Conservation (phyloP, 2,888 invertebrate genomes). For the Eupithecia pulchellata region DNA sequence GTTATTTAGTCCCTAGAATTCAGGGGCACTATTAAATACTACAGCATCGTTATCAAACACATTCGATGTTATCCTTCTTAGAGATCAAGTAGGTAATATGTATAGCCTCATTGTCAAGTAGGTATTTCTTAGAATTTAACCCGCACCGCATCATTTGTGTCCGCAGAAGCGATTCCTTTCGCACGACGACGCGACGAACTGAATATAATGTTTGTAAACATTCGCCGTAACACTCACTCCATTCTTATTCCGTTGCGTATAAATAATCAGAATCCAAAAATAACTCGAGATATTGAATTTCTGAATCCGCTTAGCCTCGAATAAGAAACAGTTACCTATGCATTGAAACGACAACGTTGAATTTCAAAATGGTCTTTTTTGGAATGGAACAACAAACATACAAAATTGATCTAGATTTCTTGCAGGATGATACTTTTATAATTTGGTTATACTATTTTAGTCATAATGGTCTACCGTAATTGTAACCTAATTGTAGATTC, state of each 20-base stretch:
- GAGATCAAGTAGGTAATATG: not conserved
- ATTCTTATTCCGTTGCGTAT: slow-evolving; percentile 20
- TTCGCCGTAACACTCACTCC: slow-evolving; percentile 1
- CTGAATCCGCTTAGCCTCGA: not conserved
- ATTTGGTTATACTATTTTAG: not conserved
- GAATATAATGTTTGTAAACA: slow-evolving; percentile 23
- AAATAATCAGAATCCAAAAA: slow-evolving; percentile 27
- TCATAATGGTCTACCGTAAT: not conserved
- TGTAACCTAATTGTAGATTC: not conserved
- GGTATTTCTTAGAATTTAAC: not conserved
- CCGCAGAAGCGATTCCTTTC: slow-evolving; percentile 6
- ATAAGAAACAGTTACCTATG: not conserved
- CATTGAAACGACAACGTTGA: not conserved
- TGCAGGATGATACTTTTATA: not conserved
- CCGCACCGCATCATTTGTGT: slow-evolving; percentile 1
- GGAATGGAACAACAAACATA: not conserved
- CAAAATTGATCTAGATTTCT: not conserved
- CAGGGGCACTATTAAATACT: not conserved
- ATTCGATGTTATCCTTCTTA: not conserved
- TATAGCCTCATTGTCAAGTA: not conserved
- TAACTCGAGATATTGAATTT: slow-evolving; percentile 10
- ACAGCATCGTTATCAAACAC: not conserved
- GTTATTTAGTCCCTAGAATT: not conserved
- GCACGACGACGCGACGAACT: slow-evolving; percentile 1
- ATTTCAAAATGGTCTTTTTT: not conserved